A percentile compares a stretch with the other conserved stretches of the same genome.
Evolutionary conservation across 1,140 invertebrate species (phyloP).

Genomic region (Zeugodacus cucurbitae): DNA sequence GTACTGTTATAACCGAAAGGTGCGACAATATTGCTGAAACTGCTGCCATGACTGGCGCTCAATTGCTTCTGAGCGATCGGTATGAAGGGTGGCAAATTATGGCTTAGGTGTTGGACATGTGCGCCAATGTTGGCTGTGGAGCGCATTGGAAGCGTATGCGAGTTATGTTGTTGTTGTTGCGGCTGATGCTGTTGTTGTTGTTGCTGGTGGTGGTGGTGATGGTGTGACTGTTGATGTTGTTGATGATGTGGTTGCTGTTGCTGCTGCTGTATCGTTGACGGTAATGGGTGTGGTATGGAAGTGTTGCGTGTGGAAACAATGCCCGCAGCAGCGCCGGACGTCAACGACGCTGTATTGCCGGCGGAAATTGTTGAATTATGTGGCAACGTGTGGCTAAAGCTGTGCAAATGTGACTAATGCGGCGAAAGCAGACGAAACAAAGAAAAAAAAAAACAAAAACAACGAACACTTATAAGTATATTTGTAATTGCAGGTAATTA

Average conservation of each 20-base stretch:
- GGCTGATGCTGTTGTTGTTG: conserved; percentile 5
- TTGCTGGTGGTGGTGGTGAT: background rate
- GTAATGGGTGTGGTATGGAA: conserved; percentile 63
- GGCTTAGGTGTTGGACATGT: conserved; percentile 33
- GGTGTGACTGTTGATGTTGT: conserved; percentile 5
- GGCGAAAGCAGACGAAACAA: conserved; percentile 6
- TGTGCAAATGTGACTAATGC: conserved; percentile 27
- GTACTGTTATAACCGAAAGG: conserved; percentile 54
- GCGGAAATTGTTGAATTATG: conserved; percentile 39
- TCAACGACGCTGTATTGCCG: conserved; percentile 43
- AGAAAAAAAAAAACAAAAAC: conserved; percentile 1
- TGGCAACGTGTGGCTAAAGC: conserved; percentile 43
- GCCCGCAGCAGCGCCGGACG: conserved; percentile 2
- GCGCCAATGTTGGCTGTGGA: conserved; percentile 24
- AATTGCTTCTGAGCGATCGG: conserved; percentile 50
- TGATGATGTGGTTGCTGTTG: conserved; percentile 33
- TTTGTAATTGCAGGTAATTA: conserved; percentile 17
- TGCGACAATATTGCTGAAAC: conserved; percentile 28
- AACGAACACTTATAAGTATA: background rate
- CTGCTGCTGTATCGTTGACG: conserved; percentile 46
- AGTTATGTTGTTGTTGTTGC: conserved; percentile 34
- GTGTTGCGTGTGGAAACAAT: conserved; percentile 62
- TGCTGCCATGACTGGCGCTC: conserved; percentile 59
- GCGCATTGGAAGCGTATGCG: conserved; percentile 53
- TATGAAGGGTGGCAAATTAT: conserved; percentile 53